A percentile compares a stretch with the other conserved stretches of the same genome.
Conservation (phyloP, 2,797 vertebrate species). For the Poeciliopsis presidionis region DNA sequence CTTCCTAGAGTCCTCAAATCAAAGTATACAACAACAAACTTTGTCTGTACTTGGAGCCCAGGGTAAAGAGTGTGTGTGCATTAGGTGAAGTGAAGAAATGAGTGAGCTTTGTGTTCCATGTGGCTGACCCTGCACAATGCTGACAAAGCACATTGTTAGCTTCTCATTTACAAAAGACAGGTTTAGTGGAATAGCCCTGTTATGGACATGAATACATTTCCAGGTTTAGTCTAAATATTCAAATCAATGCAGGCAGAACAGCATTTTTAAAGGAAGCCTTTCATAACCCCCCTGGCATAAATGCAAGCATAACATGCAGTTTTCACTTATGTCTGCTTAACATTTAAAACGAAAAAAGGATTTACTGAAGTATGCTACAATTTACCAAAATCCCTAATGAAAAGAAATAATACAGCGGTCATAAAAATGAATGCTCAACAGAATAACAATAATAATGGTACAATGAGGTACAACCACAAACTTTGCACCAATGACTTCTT, state of each 20-base stretch:
- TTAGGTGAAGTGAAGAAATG: conserved; percentile 14
- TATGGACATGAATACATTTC: not conserved
- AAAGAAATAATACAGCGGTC: not conserved
- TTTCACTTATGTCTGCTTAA: not conserved
- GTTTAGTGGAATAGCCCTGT: conserved; percentile 11
- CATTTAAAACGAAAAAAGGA: not conserved
- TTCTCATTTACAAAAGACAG: conserved; percentile 21
- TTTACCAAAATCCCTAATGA: not conserved
- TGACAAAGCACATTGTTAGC: conserved; percentile 23
- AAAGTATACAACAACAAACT: conserved; percentile 35
- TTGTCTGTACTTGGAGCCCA: conserved; percentile 21
- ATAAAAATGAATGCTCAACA: not conserved
- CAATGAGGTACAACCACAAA: not conserved
- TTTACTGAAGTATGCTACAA: not conserved
- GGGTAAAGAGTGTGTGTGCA: conserved; percentile 4
- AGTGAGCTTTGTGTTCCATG: conserved; percentile 24
- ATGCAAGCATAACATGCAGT: not conserved
- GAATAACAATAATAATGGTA: not conserved
- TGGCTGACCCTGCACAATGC: conserved; percentile 47
- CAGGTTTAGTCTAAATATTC: conserved; percentile 14
- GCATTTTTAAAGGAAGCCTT: not conserved
- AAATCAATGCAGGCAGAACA: not conserved
- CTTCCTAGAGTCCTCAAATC: conserved; percentile 23
- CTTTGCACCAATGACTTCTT: conserved; percentile 11
- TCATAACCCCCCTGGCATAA: not conserved